These are phyloP conservation scores for Tenthredo scrophulariae DNA, from an alignment of 2,888 invertebrate species.

Conservation along the genomic window DNA sequence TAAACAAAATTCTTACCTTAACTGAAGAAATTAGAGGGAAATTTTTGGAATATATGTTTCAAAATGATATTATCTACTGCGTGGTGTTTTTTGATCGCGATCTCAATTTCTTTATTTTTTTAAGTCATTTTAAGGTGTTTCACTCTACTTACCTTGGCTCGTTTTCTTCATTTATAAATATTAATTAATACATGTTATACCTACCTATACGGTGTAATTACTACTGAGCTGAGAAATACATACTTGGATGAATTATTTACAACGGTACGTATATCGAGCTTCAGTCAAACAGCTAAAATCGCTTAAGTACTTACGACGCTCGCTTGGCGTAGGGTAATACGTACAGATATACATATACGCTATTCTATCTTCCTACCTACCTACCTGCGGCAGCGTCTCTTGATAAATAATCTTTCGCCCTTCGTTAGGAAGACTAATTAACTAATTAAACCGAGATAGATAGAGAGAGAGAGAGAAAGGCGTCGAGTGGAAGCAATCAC, in stretches of 20 bases:
- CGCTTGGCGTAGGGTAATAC: not conserved
- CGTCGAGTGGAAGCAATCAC: constrained; percentile 21
- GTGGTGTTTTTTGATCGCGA: too few relatives aligned
- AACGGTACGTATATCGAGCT: not conserved
- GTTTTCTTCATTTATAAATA: constrained; percentile 9
- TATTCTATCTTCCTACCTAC: not conserved
- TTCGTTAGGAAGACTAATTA: constrained; percentile 38
- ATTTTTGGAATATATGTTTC: not conserved
- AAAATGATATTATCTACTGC: not conserved
- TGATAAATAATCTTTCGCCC: constrained; percentile 36
- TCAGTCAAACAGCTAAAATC: constrained; percentile 4
- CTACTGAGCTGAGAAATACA: constrained; percentile 9
- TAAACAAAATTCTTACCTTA: not conserved
- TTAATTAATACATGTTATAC: not conserved
- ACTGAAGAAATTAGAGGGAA: not conserved
- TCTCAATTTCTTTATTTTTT: too few relatives aligned
- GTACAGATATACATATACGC: not conserved
- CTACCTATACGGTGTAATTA: not conserved
- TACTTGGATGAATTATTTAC: constrained; percentile 20
- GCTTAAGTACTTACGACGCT: constrained; percentile 28
- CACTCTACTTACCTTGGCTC: not conserved
- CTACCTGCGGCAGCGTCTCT: constrained; percentile 8
- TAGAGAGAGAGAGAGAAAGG: not conserved
- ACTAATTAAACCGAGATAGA: constrained; percentile 17
- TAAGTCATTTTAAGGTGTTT: too few relatives aligned